Percentiles rank a stretch among this genome's conserved stretches.
phyloP scores from a whole-genome alignment of 2,797 vertebrate species.

The Antrozous pallidus region DNA sequence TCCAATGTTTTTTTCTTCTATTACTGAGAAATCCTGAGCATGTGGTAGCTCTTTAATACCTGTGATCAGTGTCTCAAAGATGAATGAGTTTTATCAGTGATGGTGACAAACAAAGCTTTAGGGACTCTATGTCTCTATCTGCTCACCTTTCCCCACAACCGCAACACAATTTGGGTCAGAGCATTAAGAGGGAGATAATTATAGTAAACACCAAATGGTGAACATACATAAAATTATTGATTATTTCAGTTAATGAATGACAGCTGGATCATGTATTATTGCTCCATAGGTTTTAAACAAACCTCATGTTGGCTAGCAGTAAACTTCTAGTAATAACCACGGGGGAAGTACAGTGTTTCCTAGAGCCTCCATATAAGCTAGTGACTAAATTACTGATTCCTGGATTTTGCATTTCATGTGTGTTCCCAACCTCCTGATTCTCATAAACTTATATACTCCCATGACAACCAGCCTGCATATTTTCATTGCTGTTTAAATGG shows the following conservation, averaged over 20 bases:
- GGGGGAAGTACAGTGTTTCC: not conserved
- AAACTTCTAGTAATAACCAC: not conserved
- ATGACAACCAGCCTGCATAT: not conserved
- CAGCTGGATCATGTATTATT: not conserved
- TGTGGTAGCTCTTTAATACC: not conserved
- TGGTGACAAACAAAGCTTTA: not conserved
- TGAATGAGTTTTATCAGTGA: not conserved
- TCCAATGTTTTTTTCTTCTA: not conserved
- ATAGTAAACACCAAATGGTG: slow-evolving; percentile 30
- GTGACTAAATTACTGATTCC: not conserved
- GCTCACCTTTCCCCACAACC: not conserved
- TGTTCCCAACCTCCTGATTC: not conserved
- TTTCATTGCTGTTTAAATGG: not conserved
- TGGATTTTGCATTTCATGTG: not conserved
- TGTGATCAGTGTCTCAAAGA: not conserved
- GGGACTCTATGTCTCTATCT: not conserved
- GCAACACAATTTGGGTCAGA: slow-evolving; percentile 10
- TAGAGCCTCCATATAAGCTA: not conserved
- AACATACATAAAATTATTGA: slow-evolving; percentile 41
- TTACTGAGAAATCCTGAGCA: not conserved
- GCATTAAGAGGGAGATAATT: slow-evolving; percentile 42
- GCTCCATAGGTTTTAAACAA: slow-evolving; percentile 8
- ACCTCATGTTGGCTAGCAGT: not conserved
- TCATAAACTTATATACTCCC: not conserved
- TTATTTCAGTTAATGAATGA: slow-evolving; percentile 47